Evolutionary conservation across 2,113 vertebrate genomes (phyloP).

Genomic region (Erythrolamprus reginae): DNA sequence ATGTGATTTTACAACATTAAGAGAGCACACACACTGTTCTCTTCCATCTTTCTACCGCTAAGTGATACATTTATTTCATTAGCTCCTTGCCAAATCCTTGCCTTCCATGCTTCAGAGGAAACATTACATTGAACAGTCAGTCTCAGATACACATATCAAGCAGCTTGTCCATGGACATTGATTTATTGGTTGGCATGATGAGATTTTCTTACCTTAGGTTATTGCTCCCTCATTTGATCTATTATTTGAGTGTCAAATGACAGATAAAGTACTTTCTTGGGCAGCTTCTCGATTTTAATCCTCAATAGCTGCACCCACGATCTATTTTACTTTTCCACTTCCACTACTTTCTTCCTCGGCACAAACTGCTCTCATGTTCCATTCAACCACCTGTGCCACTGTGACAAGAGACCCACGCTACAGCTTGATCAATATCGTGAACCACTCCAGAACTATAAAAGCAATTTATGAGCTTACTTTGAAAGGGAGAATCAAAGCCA

Average conservation of each 20-base stretch:
- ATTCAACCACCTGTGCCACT: conserved; percentile 21
- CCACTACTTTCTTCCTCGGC: conserved; percentile 12
- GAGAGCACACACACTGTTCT: conserved; percentile 42
- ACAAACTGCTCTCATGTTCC: conserved; percentile 8
- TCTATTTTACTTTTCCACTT: conserved; percentile 25
- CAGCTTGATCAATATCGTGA: conserved; percentile 23
- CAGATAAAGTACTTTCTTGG: conserved; percentile 18
- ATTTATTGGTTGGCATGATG: conserved; percentile 29
- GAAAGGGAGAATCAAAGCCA: conserved; percentile 17
- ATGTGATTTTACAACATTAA: conserved; percentile 38
- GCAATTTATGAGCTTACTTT: neutral
- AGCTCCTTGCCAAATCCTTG: conserved; percentile 43
- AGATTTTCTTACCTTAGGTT: conserved; percentile 30
- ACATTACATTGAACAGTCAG: conserved; percentile 33
- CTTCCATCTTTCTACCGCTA: conserved; percentile 28
- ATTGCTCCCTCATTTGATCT: conserved; percentile 48
- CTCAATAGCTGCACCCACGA: conserved; percentile 1
- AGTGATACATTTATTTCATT: conserved; percentile 34
- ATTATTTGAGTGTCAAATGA: conserved; percentile 31
- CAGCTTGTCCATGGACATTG: conserved; percentile 35
- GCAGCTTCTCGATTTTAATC: conserved; percentile 22
- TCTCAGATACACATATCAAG: conserved; percentile 40
- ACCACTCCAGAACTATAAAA: conserved; percentile 24
- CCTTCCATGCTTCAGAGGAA: conserved; percentile 27
- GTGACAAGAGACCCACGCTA: conserved; percentile 5